These are phyloP conservation scores for Calameuta idolon DNA, from an alignment of 2,888 invertebrate genomes.

Conservation along the genomic window DNA sequence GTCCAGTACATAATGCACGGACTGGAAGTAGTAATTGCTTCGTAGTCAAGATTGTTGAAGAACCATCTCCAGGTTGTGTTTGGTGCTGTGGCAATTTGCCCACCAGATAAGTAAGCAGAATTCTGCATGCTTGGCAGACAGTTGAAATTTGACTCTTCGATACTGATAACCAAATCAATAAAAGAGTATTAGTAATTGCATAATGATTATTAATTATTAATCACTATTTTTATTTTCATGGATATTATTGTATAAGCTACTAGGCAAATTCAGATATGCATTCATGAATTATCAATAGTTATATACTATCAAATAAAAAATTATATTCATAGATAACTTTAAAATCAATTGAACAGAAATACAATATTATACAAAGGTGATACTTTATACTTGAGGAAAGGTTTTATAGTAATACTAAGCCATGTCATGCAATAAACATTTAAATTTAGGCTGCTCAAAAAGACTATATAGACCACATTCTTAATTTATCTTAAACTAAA, in stretches of 20 bases:
- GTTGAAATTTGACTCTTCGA: conserved; percentile 76
- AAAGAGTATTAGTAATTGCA: not conserved
- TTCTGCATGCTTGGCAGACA: conserved; percentile 77
- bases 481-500: not conserved
- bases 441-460: not conserved
- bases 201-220: not conserved
- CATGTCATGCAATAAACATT: not conserved
- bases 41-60: conserved; percentile 61
- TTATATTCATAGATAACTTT: not conserved
- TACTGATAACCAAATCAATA: conserved; percentile 68
- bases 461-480: not conserved
- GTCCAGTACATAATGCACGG: conserved; percentile 79
- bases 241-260: not conserved
- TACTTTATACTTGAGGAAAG: not conserved
- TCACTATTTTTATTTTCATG: not conserved
- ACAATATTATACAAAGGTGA: not conserved
- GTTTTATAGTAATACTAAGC: not conserved
- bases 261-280: not conserved
- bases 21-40: conserved; percentile 76
- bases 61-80: conserved; percentile 48
- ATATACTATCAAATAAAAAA: not conserved
- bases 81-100: conserved; percentile 64
- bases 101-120: conserved; percentile 76
- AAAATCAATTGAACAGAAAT: not conserved
- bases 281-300: not conserved